Conservation (phyloP, 2,113 vertebrate species). For the Psilopsiagon aymara region DNA sequence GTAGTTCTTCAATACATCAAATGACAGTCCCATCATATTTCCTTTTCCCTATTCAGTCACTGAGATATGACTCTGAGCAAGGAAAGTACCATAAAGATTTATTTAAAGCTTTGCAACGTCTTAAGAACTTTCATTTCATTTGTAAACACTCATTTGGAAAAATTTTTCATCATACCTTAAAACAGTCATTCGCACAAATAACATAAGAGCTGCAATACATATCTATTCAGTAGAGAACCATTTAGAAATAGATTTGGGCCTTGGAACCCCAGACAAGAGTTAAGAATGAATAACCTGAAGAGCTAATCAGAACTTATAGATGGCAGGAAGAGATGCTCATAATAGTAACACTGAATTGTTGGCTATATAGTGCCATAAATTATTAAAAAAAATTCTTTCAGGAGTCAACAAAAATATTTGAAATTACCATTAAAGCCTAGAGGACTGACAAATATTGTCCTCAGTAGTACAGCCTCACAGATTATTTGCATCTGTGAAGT, state of each 20-base stretch:
- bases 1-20: neutral
- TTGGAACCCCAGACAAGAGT: neutral
- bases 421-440: neutral
- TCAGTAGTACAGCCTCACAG: neutral
- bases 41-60: neutral
- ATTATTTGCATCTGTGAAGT: neutral
- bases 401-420: neutral
- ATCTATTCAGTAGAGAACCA: neutral
- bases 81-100: neutral
- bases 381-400: neutral
- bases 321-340: neutral
- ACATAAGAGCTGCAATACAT: neutral
- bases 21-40: neutral
- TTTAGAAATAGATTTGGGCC: neutral
- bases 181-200: neutral
- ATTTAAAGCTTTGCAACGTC: neutral
- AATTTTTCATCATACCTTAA: neutral
- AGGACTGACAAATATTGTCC: neutral
- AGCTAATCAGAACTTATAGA: neutral
- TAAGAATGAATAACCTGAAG: neutral
- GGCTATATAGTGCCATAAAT: neutral
- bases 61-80: neutral
- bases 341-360: neutral
- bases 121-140: neutral
- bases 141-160: neutral